Base-by-base conservation (phyloP, 64 coral and sea anemone genomes). In the Pachyseris speciosa region DNA sequence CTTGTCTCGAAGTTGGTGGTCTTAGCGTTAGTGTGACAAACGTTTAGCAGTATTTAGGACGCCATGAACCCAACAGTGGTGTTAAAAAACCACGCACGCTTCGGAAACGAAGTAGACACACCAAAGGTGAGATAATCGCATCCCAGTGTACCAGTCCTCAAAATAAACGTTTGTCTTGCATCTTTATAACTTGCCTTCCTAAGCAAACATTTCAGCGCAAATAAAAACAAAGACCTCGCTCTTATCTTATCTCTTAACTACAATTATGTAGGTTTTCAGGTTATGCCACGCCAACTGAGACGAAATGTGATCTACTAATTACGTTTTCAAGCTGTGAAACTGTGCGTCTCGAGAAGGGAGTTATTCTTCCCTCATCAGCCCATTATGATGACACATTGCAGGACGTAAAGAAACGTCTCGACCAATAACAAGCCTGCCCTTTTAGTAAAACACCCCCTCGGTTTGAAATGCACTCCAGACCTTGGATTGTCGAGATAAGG, bases 251-350 rank as follows among this genome's bases (percentile, higher is more conserved):
- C 89, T 92, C 69, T 84, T 59, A 60, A 52, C 79, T 92, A 39
- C 80, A 85, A 84, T 92, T 68, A 80, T 69, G 36, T 58, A 30
- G 49, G 89, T 74, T 79, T 73, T 75, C 67, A 69, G 69, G 51
- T 73, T 84, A 43, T 69, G 67, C 68, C 79, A 41, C 45, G 79
- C 80, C 58, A 53, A 63, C n/a, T 51, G 38, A 92, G 89, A 85
- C 89, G 89, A 92, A 92, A 92, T 92, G 80, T 37, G 89, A 92
- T 92, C 89, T 74, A 9, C 19, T 92, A 92, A 92, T 92, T 92
- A 74, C 20, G 63, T 92, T 74, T 92, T 74, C 89, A 84, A 72
- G 89, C 89, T 26, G 83, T 34, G 61, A 34, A 92, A 48, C 77
- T 41, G 42, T 29, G 52, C 80, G 71, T 92, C 80, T 92, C 74